Evolutionary conservation across 2,888 invertebrate genomes (phyloP), one percentile per base, ranked within the genome.

Genomic region (Piscicola geometra): DNA sequence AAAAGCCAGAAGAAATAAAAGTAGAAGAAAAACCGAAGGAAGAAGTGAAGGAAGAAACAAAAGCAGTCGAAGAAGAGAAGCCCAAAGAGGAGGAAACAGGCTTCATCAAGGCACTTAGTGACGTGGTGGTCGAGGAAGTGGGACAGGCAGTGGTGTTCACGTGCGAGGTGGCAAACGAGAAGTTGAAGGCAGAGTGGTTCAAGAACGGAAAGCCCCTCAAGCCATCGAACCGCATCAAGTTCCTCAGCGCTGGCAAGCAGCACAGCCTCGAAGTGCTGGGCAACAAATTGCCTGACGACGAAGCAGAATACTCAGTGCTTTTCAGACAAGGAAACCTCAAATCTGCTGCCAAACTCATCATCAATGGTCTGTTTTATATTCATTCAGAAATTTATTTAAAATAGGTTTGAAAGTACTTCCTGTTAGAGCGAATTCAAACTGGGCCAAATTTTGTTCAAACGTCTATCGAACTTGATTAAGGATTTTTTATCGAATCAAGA

Each of bases 231-330:
- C 78, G 75, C 60, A 76, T 78, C 67, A 78, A 78, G 35, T 76
- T 80, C 60, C 32, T 60, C n/a, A 75, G 64, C 32, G 67, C 76
- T 18, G 80, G 79, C 12, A 75, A 75, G 36, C 78, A 79, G 77
- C 95, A 96, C 83, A 91, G 91, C 81, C 86, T 96, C 35, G 92
- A 93, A 84, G 92, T 95, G 81, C 91, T 91, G 82, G 91, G 93
- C 79, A 89, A 91, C 52, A 89, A 89, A 2, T 18, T 73, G 78
- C 83, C 88, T 0, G 89, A 89, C 75, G 94, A 83, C 75, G 80
- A 80, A 36, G 84, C 82, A 25, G 80, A 81, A 75, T 84, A 83
- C 78, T 81, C 79, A 15, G 79, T 79, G 25, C 68, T 64, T 2
- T 80, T 77, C 78, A 67, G 56, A 21, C 35, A 72, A 72, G 81